Evolutionary conservation across 35 echinoderm and acorn worm genomes (phyloP).

Genomic region (Strongylocentrotus purpuratus): DNA sequence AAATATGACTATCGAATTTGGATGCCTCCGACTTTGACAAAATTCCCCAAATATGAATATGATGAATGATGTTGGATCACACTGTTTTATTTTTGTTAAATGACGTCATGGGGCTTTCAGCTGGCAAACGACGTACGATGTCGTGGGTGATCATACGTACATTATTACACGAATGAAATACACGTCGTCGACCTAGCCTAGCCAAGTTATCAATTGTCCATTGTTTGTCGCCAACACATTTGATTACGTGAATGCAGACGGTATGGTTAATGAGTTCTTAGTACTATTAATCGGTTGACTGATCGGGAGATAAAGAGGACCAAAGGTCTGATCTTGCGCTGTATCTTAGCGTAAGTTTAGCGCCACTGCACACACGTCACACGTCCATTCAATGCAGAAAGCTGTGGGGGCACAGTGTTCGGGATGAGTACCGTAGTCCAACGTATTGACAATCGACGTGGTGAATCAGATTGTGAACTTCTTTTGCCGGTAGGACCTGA

Average conservation of each 20-base stretch:
- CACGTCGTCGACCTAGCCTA: no score
- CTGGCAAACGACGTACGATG: background rate
- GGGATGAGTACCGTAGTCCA: constrained; percentile 42
- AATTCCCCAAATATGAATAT: no score
- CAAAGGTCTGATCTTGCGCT: background rate
- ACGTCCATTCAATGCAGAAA: background rate
- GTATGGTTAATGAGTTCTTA: background rate
- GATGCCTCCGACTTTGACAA: no score
- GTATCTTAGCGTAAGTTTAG: background rate
- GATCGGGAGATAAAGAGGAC: background rate
- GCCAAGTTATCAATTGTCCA: no score
- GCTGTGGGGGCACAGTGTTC: background rate
- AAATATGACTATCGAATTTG: no score
- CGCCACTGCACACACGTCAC: background rate
- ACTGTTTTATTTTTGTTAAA: background rate
- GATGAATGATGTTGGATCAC: no score
- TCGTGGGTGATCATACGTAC: no score
- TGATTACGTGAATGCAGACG: no score
- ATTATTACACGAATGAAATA: background rate
- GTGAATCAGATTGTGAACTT: background rate
- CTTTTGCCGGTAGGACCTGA: constrained; percentile 18
- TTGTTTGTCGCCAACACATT: no score
- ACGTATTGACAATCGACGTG: constrained; percentile 21
- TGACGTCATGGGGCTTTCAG: constrained; percentile 1
- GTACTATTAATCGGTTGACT: background rate